These are phyloP conservation scores for Chloebia gouldiae DNA, from an alignment of 2,113 vertebrate genomes.

Conservation along the genomic window DNA sequence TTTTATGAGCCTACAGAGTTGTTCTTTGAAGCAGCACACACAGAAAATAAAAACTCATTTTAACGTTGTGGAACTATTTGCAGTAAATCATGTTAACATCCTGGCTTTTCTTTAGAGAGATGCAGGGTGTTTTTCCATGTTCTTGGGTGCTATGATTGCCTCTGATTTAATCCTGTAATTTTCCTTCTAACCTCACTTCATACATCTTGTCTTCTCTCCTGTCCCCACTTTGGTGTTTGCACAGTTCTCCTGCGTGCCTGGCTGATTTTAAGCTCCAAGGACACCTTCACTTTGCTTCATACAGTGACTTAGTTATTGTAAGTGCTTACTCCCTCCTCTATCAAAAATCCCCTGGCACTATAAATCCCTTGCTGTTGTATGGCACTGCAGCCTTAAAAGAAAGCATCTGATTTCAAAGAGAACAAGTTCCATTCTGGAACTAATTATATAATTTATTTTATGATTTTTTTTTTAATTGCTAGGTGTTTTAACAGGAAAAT, in stretches of 20 bases:
- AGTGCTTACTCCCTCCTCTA: conserved; percentile 2
- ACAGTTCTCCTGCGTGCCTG: not conserved
- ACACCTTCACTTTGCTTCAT: conserved; percentile 27
- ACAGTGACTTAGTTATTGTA: conserved; percentile 20
- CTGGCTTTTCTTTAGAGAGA: conserved; percentile 61
- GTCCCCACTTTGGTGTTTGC: not conserved
- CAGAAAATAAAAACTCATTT: conserved; percentile 82
- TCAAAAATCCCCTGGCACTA: conserved; percentile 61
- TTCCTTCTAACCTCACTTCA: not conserved
- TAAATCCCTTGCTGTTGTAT: conserved; percentile 62
- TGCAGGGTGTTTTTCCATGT: conserved; percentile 2
- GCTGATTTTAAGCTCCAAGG: not conserved
- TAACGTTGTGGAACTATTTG: conserved; percentile 80
- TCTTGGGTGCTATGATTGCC: conserved; percentile 1
- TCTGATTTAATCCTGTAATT: not conserved
- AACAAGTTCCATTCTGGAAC: conserved; percentile 75
- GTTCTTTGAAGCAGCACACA: conserved; percentile 84
- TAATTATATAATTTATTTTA: conserved; percentile 79
- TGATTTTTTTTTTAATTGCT: conserved; percentile 74
- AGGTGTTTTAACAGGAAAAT: conserved; percentile 79
- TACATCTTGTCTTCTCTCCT: not conserved
- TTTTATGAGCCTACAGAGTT: conserved; percentile 86
- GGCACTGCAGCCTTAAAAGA: conserved; percentile 56
- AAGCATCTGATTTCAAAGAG: conserved; percentile 79
- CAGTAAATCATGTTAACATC: conserved; percentile 83